phyloP scores from a whole-genome alignment of 2,888 invertebrate species.

The Aromia moschata region DNA sequence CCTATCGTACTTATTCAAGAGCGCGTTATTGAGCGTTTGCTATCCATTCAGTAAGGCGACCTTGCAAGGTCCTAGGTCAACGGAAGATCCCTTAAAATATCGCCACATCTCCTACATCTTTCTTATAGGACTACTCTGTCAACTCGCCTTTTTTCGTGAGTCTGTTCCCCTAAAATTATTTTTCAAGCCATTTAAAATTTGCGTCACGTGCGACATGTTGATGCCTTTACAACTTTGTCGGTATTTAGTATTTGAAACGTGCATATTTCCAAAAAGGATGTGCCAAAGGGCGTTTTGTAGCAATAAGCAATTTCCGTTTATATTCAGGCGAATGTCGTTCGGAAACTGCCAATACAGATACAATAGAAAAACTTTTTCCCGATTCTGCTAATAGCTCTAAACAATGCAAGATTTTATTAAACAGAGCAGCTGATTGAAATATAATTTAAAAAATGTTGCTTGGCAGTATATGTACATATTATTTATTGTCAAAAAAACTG shows the following conservation, averaged over 20 bases:
- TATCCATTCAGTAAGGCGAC: conserved; percentile 3
- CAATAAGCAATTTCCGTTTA: neutral
- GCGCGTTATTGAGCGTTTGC: conserved; percentile 5
- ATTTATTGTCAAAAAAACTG: too few relatives aligned
- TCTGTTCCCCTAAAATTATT: conserved; percentile 8
- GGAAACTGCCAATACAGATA: too few relatives aligned
- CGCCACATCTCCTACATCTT: conserved; percentile 20
- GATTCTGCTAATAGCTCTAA: too few relatives aligned
- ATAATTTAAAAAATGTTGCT: too few relatives aligned
- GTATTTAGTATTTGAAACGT: conserved; percentile 11
- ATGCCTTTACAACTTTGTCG: conserved; percentile 3
- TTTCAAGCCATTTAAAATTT: conserved; percentile 9
- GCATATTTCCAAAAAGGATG: conserved; percentile 7
- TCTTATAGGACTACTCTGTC: conserved; percentile 15
- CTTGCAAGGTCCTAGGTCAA: conserved; percentile 13
- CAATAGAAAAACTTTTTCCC: too few relatives aligned
- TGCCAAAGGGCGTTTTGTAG: neutral
- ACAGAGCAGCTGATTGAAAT: too few relatives aligned
- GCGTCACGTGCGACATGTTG: conserved; percentile 1
- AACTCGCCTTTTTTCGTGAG: conserved; percentile 6
- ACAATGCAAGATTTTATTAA: too few relatives aligned
- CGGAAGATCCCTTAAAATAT: conserved; percentile 12
- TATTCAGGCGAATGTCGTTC: too few relatives aligned
- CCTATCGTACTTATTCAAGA: neutral
- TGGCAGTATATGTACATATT: too few relatives aligned